These are phyloP conservation scores for Esox niger DNA, from an alignment of 2,113 vertebrate genomes.

Conservation along the genomic window DNA sequence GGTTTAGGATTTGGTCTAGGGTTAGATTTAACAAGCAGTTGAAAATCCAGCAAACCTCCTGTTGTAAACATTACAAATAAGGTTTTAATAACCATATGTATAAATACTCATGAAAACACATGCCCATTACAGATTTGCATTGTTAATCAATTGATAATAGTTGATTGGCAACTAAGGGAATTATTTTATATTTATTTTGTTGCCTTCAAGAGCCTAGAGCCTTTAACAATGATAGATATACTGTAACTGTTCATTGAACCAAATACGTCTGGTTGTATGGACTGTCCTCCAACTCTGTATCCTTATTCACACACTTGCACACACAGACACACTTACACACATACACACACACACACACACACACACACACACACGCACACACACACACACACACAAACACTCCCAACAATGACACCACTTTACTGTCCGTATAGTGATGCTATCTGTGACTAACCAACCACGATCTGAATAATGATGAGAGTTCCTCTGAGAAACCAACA, in stretches of 20 bases:
- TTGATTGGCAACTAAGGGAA: background rate
- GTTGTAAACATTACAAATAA: no score
- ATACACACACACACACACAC: no score
- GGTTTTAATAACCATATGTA: background rate
- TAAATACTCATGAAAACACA: background rate
- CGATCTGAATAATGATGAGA: background rate
- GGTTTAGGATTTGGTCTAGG: no score
- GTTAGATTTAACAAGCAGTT: no score
- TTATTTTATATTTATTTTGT: no score
- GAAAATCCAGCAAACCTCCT: no score
- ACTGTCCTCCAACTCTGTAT: background rate
- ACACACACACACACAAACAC: no score
- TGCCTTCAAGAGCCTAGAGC: background rate
- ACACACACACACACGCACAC: background rate
- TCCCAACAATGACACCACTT: background rate
- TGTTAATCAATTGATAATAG: background rate
- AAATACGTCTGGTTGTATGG: background rate
- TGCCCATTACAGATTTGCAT: background rate
- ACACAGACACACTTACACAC: no score
- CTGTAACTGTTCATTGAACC: background rate
- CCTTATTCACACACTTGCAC: background rate
- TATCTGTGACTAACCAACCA: conserved; percentile 7
- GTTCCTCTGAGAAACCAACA: background rate
- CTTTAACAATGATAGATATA: background rate
- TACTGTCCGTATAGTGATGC: background rate